phyloP scores from a whole-genome alignment of 2,888 invertebrate species.

The Yponomeuta plumbellus region DNA sequence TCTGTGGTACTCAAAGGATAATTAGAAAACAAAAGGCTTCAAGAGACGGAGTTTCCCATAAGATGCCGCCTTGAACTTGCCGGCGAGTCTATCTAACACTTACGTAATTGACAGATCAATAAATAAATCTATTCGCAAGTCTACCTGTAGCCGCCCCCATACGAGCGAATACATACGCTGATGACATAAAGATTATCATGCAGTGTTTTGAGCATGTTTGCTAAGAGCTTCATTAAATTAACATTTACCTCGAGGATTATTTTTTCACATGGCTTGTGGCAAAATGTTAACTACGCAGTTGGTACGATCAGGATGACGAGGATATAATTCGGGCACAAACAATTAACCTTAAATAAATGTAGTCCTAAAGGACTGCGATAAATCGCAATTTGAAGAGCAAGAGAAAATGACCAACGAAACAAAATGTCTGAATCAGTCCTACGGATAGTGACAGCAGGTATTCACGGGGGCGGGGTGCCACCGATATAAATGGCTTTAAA shows the following conservation, averaged over 20 bases:
- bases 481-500: conserved; percentile 41
- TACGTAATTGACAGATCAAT: conserved; percentile 58
- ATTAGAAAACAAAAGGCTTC: conserved; percentile 10
- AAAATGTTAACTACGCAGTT: background rate
- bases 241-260: conserved; percentile 20
- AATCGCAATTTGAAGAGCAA: background rate
- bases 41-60: conserved; percentile 32
- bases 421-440: conserved; percentile 17
- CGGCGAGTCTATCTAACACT: conserved; percentile 44
- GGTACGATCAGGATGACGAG: background rate
- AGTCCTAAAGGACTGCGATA: no score
- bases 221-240: conserved; percentile 27
- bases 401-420: background rate
- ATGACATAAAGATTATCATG: conserved; percentile 17
- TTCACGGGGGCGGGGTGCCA: conserved; percentile 43
- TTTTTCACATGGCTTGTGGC: background rate
- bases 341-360: no score
- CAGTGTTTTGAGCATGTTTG: conserved; percentile 5
- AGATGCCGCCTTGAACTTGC: conserved; percentile 60
- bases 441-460: conserved; percentile 28
- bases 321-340: background rate
- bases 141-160: conserved; percentile 38
- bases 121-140: conserved; percentile 60
- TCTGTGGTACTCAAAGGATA: conserved; percentile 10
- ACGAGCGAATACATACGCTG: conserved; percentile 19